Conservation (phyloP, 1,140 invertebrate genomes). For the Hyphantria cunea region DNA sequence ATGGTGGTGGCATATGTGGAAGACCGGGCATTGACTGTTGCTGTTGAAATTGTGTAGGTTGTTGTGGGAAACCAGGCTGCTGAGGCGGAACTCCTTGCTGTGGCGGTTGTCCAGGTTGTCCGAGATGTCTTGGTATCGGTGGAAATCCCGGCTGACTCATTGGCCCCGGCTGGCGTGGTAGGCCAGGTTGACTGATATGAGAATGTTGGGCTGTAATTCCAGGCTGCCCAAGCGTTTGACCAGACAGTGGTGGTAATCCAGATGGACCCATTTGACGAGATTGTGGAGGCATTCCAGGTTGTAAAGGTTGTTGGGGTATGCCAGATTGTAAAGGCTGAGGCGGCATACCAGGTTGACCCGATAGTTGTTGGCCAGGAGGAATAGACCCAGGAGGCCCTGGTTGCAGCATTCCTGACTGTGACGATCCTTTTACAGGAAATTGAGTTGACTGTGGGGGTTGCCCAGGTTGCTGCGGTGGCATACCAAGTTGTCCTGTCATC, state of each 20-base stretch:
- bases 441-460: slow-evolving; percentile 31
- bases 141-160: slow-evolving; percentile 37
- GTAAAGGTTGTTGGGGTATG: slow-evolving; percentile 34
- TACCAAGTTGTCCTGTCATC: neutral
- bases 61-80: slow-evolving; percentile 29
- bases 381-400: slow-evolving; percentile 3
- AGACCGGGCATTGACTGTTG: slow-evolving; percentile 49
- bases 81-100: slow-evolving; percentile 28
- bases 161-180: slow-evolving; percentile 37
- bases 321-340: slow-evolving; percentile 31
- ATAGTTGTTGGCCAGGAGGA: neutral
- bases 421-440: neutral
- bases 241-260: slow-evolving; percentile 31
- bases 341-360: slow-evolving; percentile 31
- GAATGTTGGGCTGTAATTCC: slow-evolving; percentile 33
- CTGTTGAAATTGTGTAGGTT: slow-evolving; percentile 46
- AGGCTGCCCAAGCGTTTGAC: slow-evolving; percentile 48
- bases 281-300: slow-evolving; percentile 26
- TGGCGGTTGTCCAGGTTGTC: slow-evolving; percentile 47
- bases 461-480: slow-evolving; percentile 16
- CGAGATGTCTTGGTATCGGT: slow-evolving; percentile 36
- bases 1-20: slow-evolving; percentile 64
- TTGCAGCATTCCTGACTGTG: slow-evolving; percentile 33
- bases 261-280: slow-evolving; percentile 5
- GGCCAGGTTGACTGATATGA: slow-evolving; percentile 45